Conservation (phyloP, 1,140 invertebrate genomes). For the Dendroctonus valens region DNA sequence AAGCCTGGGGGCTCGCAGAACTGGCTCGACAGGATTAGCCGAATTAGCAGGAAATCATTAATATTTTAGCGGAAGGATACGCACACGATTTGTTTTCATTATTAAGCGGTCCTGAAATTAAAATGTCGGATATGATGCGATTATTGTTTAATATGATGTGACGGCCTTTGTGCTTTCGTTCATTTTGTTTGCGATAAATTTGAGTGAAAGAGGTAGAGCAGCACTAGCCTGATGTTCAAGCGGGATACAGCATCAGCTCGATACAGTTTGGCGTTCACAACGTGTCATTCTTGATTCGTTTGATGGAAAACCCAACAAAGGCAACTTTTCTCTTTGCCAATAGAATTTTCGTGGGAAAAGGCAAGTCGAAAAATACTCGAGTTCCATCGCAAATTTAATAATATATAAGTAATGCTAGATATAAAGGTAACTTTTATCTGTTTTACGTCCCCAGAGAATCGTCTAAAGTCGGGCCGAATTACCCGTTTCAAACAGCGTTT, state of each 20-base stretch:
- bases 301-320: too few relatives aligned
- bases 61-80: conserved; percentile 20
- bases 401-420: conserved; percentile 17
- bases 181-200: too few relatives aligned
- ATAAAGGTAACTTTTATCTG: conserved; percentile 20
- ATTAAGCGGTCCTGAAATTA: conserved; percentile 20
- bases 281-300: too few relatives aligned
- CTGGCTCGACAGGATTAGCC: conserved; percentile 12
- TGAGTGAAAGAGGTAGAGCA: too few relatives aligned
- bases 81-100: conserved; percentile 24
- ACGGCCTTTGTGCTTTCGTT: not conserved
- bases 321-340: not conserved
- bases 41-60: conserved; percentile 28
- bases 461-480: conserved; percentile 19
- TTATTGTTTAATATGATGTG: conserved; percentile 8
- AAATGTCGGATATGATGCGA: conserved; percentile 13
- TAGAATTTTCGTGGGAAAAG: not conserved
- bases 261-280: too few relatives aligned
- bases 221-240: too few relatives aligned
- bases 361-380: conserved; percentile 2
- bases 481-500: conserved; percentile 1
- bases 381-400: conserved; percentile 9
- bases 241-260: too few relatives aligned
- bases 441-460: conserved; percentile 11
- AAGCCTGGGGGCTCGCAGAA: conserved; percentile 8